A percentile compares a stretch with the other conserved stretches of the same genome.
These are phyloP conservation scores for Pseudochaenichthys georgianus DNA, from an alignment of 2,797 vertebrate genomes.

Conservation along the genomic window DNA sequence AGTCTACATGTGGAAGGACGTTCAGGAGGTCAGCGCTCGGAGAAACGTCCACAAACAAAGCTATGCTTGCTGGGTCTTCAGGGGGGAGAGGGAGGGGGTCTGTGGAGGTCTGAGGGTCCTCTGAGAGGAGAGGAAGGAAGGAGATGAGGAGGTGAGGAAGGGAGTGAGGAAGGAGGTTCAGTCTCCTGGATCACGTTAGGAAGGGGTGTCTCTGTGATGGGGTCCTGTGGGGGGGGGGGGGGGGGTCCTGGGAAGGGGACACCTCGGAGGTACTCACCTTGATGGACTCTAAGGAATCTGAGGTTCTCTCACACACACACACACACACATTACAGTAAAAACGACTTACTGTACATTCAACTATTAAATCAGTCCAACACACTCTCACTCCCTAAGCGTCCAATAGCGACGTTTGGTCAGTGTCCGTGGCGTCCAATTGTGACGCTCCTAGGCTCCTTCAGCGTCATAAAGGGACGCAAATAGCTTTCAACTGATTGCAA, in stretches of 20 bases:
- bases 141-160: neutral
- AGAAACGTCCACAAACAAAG: constrained; percentile 11
- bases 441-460: too few relatives aligned
- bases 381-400: too few relatives aligned
- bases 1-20: neutral
- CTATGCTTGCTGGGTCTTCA: constrained; percentile 39
- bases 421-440: too few relatives aligned
- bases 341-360: too few relatives aligned
- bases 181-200: constrained; percentile 17
- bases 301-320: too few relatives aligned
- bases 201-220: neutral
- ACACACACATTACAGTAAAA: too few relatives aligned
- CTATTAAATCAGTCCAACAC: too few relatives aligned
- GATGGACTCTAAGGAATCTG: constrained; percentile 49
- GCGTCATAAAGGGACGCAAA: too few relatives aligned
- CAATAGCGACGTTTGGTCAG: too few relatives aligned
- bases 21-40: neutral
- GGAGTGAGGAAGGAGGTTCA: neutral
- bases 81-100: constrained; percentile 23
- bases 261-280: constrained; percentile 65
- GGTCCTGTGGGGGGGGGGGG: too few relatives aligned
- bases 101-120: constrained; percentile 45
- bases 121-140: neutral
- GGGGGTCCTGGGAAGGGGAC: too few relatives aligned
- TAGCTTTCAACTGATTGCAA: too few relatives aligned